A percentile compares a stretch with the other conserved stretches of the same genome.
Conservation (phyloP, 2,113 vertebrate species). For the Montifringilla adamsi region DNA sequence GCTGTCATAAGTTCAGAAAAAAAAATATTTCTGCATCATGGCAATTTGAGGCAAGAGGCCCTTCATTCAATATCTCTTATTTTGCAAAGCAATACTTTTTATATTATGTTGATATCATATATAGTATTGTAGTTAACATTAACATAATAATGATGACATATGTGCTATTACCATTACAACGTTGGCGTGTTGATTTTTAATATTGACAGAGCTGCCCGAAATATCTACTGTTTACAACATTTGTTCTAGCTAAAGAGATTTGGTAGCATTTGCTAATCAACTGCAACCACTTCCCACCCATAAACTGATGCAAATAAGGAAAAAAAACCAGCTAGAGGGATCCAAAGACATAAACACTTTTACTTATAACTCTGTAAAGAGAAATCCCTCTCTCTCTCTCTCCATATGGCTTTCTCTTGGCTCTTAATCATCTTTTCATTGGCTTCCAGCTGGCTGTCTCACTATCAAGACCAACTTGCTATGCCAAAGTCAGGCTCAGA, state of each 20-base stretch:
- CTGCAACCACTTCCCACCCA: slow-evolving; percentile 38
- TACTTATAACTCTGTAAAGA: slow-evolving; percentile 51
- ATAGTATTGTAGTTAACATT: background rate
- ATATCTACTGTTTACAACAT: slow-evolving; percentile 40
- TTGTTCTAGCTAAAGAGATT: slow-evolving; percentile 49
- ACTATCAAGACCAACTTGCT: slow-evolving; percentile 48
- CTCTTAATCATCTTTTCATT: slow-evolving; percentile 56
- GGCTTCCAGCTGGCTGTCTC: slow-evolving; percentile 61
- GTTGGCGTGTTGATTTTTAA: slow-evolving; percentile 49
- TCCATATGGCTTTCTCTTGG: slow-evolving; percentile 66
- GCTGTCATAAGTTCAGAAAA: background rate
- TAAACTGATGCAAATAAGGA: slow-evolving; percentile 23
- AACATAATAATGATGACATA: background rate
- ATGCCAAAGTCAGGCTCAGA: slow-evolving; percentile 38
- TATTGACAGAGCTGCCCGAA: slow-evolving; percentile 7
- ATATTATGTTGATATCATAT: background rate
- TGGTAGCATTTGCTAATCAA: slow-evolving; percentile 38
- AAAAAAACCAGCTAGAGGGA: slow-evolving; percentile 14
- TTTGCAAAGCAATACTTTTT: background rate
- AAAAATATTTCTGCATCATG: background rate
- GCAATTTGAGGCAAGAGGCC: background rate
- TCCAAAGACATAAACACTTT: slow-evolving; percentile 63
- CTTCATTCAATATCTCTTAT: background rate
- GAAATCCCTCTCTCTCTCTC: slow-evolving; percentile 52
- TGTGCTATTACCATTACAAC: background rate